Conservation (phyloP, 1,140 invertebrate genomes). For the Drosophila paulistorum region DNA sequence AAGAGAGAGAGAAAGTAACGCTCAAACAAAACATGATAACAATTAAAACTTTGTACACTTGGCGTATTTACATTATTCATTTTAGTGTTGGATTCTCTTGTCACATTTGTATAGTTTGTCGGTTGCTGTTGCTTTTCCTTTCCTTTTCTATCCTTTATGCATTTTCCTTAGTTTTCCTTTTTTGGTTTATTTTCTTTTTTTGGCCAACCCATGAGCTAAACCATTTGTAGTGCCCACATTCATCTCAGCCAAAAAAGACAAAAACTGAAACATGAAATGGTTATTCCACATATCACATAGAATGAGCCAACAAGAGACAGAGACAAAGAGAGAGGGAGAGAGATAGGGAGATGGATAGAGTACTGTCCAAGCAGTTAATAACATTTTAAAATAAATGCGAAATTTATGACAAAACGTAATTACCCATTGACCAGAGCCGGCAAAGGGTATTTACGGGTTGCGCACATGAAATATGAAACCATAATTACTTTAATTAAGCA, state of each 20-base stretch:
- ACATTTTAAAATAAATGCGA: conserved; percentile 77
- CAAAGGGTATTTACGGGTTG: conserved; percentile 34
- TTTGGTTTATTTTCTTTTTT: conserved; percentile 19
- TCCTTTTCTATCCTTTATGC: conserved; percentile 21
- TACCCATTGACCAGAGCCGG: conserved; percentile 45
- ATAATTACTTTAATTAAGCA: conserved; percentile 81
- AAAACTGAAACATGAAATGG: conserved; percentile 2
- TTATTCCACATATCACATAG: conserved; percentile 10
- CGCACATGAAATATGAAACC: conserved; percentile 75
- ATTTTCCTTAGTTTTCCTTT: conserved; percentile 41
- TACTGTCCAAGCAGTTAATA: conserved; percentile 55
- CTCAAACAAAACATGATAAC: conserved; percentile 78
- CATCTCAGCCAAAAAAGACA: not conserved
- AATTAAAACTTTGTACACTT: conserved; percentile 80
- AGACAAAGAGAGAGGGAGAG: not conserved
- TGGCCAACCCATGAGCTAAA: conserved; percentile 5
- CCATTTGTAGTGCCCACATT: conserved; percentile 2
- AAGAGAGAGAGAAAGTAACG: conserved; percentile 33
- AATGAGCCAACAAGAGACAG: conserved; percentile 15
- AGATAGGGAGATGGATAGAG: not conserved
- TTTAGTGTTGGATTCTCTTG: conserved; percentile 73
- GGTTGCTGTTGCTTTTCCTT: conserved; percentile 30
- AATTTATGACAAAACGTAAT: conserved; percentile 78
- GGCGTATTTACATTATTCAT: conserved; percentile 80
- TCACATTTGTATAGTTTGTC: conserved; percentile 56